Evolutionary conservation across 1,140 invertebrate genomes (phyloP).

Genomic region (Sitobion miscanthi): DNA sequence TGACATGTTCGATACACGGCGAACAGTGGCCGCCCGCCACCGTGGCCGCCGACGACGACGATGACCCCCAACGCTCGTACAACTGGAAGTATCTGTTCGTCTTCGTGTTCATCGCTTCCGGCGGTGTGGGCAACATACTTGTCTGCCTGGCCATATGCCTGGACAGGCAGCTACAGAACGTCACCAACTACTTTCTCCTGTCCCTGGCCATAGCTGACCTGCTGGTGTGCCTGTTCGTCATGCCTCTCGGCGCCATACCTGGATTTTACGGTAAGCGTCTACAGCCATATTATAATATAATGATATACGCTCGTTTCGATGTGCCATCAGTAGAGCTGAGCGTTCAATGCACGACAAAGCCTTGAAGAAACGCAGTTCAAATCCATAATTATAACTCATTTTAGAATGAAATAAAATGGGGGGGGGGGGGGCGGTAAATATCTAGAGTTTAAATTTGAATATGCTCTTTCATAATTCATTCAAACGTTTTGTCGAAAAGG

Average conservation of each 20-base stretch:
- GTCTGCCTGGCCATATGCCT: slow-evolving; percentile 88
- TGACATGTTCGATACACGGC: slow-evolving; percentile 11
- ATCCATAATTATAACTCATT: too few relatives aligned
- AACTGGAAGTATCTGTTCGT: slow-evolving; percentile 82
- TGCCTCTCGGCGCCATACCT: slow-evolving; percentile 86
- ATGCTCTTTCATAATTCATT: too few relatives aligned
- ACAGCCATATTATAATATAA: neutral
- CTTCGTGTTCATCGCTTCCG: slow-evolving; percentile 82
- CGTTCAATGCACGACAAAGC: too few relatives aligned
- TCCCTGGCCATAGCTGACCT: slow-evolving; percentile 93
- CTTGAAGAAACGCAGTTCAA: too few relatives aligned
- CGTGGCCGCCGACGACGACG: slow-evolving; percentile 56
- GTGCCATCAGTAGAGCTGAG: too few relatives aligned
- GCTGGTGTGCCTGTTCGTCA: slow-evolving; percentile 87
- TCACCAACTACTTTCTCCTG: slow-evolving; percentile 93
- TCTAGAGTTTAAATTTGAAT: too few relatives aligned
- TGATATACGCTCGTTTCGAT: too few relatives aligned
- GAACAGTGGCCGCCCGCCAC: neutral
- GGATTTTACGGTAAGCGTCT: slow-evolving; percentile 81
- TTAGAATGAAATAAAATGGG: too few relatives aligned
- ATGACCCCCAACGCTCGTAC: slow-evolving; percentile 63
- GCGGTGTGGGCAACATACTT: slow-evolving; percentile 88
- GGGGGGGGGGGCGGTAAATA: too few relatives aligned
- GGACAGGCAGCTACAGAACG: slow-evolving; percentile 85
- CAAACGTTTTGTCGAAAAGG: too few relatives aligned